Conservation (phyloP, 2,113 vertebrate genomes). For the Rhadina sibilatrix region DNA sequence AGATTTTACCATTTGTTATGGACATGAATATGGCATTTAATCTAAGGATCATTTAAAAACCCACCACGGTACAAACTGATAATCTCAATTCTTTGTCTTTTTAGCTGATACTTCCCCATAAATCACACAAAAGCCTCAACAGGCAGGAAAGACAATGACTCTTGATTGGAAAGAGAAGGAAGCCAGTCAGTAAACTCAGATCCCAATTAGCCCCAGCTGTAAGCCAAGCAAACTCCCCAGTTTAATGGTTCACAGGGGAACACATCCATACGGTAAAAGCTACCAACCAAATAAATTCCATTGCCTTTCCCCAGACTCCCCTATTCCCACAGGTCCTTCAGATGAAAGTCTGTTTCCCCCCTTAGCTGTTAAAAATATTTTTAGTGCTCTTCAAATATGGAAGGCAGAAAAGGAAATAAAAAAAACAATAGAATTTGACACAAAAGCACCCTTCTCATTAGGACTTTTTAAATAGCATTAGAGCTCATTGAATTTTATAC, state of each 20-base stretch:
- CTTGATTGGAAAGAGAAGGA: conserved; percentile 28
- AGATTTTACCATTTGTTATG: not conserved
- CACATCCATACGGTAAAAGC: conserved; percentile 18
- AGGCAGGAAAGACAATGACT: conserved; percentile 38
- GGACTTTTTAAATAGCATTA: conserved; percentile 50
- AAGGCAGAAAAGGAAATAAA: conserved; percentile 50
- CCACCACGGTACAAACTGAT: not conserved
- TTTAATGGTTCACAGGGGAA: conserved; percentile 51
- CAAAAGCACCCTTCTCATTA: conserved; percentile 61
- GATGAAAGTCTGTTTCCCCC: conserved; percentile 49
- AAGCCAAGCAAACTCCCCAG: conserved; percentile 14
- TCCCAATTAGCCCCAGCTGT: conserved; percentile 59
- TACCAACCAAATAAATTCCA: conserved; percentile 24
- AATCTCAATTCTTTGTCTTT: not conserved
- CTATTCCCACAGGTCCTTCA: conserved; percentile 33
- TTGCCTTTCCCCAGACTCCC: not conserved
- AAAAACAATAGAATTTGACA: conserved; percentile 28
- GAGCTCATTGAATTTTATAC: conserved; percentile 56
- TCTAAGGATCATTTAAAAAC: not conserved
- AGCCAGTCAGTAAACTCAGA: conserved; percentile 27
- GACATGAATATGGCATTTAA: not conserved
- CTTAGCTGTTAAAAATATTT: conserved; percentile 59
- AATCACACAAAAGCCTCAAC: conserved; percentile 2
- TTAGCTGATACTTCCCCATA: not conserved
- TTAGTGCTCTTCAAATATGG: conserved; percentile 12